Evolutionary conservation across 2,113 vertebrate genomes (phyloP).

Genomic region (Caranx ignobilis): DNA sequence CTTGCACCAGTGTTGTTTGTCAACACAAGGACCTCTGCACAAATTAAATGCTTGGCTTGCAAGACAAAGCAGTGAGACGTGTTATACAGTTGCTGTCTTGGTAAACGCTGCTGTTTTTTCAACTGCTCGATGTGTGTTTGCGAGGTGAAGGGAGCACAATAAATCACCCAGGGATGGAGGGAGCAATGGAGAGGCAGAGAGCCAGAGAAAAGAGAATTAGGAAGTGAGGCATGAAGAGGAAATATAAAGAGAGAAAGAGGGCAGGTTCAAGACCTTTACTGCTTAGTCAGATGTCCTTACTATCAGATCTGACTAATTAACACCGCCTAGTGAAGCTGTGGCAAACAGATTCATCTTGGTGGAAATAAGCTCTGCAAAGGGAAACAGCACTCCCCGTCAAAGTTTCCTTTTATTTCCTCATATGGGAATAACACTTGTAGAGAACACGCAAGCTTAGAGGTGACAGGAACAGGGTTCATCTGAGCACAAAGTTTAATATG

Average conservation of each 20-base stretch:
- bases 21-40: slow-evolving; percentile 30
- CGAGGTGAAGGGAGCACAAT: slow-evolving; percentile 20
- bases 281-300: slow-evolving; percentile 22
- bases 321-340: slow-evolving; percentile 22
- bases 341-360: slow-evolving; percentile 26
- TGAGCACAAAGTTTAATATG: not conserved
- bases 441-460: not conserved
- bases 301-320: slow-evolving; percentile 50
- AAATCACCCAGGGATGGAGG: slow-evolving; percentile 51
- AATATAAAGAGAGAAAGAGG: slow-evolving; percentile 3
- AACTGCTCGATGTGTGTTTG: slow-evolving; percentile 38
- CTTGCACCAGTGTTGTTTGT: slow-evolving; percentile 49
- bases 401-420: slow-evolving; percentile 19
- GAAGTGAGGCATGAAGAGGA: slow-evolving; percentile 4
- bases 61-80: slow-evolving; percentile 43
- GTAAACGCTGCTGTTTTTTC: slow-evolving; percentile 50
- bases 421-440: not conserved
- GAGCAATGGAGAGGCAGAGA: slow-evolving; percentile 35
- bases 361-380: slow-evolving; percentile 15
- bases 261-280: slow-evolving; percentile 12
- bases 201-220: slow-evolving; percentile 48
- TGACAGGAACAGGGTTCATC: not conserved
- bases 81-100: slow-evolving; percentile 30
- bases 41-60: slow-evolving; percentile 67
- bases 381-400: slow-evolving; percentile 7